Percentiles rank a stretch among this genome's conserved stretches.
phyloP scores from a whole-genome alignment of 2,113 vertebrate genomes.

The Pantherophis guttatus region DNA sequence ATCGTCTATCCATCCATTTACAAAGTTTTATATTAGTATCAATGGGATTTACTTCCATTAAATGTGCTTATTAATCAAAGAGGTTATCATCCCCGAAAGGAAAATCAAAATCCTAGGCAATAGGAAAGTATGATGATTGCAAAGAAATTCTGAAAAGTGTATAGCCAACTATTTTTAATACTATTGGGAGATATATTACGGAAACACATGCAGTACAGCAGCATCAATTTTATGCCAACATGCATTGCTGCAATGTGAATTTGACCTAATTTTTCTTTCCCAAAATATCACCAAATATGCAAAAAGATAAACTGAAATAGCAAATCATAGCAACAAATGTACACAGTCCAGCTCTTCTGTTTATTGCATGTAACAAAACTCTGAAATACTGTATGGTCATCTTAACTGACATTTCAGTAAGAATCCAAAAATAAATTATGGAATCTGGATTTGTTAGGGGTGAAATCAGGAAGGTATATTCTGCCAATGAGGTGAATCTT shows the following conservation, averaged over 20 bases:
- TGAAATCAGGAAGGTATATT: background rate
- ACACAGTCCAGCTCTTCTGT: constrained; percentile 72
- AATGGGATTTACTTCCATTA: background rate
- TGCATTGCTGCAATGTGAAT: constrained; percentile 39
- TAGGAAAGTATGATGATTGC: background rate
- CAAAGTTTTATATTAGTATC: background rate
- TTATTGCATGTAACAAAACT: constrained; percentile 48
- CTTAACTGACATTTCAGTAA: constrained; percentile 44
- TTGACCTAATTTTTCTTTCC: constrained; percentile 36
- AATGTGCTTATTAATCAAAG: background rate
- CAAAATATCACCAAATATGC: constrained; percentile 24
- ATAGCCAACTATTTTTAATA: constrained; percentile 39
- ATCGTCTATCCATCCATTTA: background rate
- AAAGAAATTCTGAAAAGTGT: constrained; percentile 8
- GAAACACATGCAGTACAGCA: background rate
- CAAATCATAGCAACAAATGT: constrained; percentile 42
- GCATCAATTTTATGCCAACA: constrained; percentile 32
- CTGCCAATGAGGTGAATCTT: background rate
- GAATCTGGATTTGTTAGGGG: background rate
- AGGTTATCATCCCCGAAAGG: background rate
- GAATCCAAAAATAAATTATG: constrained; percentile 21
- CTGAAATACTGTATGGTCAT: constrained; percentile 21
- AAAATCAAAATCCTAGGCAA: background rate
- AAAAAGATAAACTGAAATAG: constrained; percentile 52
- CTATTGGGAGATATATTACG: constrained; percentile 29